Base-by-base conservation (phyloP, 2,797 vertebrate species). In the Sebastes flavidus region DNA sequence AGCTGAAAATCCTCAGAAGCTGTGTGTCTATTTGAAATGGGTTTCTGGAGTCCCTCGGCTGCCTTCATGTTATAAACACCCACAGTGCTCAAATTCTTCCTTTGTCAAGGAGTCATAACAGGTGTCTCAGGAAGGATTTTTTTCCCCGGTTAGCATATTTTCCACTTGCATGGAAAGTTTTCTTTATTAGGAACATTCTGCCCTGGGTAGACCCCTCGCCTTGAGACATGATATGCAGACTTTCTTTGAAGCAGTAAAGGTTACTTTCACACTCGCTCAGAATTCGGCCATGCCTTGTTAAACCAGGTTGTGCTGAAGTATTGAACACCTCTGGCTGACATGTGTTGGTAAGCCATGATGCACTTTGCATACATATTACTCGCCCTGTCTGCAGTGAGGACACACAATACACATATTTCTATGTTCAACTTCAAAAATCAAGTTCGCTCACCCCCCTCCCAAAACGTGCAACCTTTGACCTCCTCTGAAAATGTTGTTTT, bases 101-200 rank as follows among this genome's bases (percentile, higher is more conserved):
- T 92, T 94, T 93, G 91, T 94, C 92, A 88, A 91, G 92, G 88
- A 94, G 91, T 93, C 94, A 92, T 93, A 95, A 94, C 94, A 95
- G 94, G 94, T 95, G 94, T 95, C 93, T 93, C 85, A 82, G 91
- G 91, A 91, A 89, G 77, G 80, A 70, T 82, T 89, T 92, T 83
- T 82, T 77, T 36, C 30, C 71, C 75, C 52, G 65, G 86, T 93
- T 94, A 89, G 89, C 91, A 94, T 93, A 94, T 95, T 95, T 95
- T 95, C 92, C 92, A 94, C 92, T 92, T 92, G 91, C 89, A 93
- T 92, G 92, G 91, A 92, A 93, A 89, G 87, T 86, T 90, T 88
- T 69, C 66, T 90, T 94, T 91, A 90, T 91, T 90, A 84, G 81
- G 83, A 92, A 91, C 88, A 91, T 85, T 86, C 89, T 88, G 88